phyloP scores from a whole-genome alignment of 92 coral and sea anemone species.

The Isaurus tuberculatus region DNA sequence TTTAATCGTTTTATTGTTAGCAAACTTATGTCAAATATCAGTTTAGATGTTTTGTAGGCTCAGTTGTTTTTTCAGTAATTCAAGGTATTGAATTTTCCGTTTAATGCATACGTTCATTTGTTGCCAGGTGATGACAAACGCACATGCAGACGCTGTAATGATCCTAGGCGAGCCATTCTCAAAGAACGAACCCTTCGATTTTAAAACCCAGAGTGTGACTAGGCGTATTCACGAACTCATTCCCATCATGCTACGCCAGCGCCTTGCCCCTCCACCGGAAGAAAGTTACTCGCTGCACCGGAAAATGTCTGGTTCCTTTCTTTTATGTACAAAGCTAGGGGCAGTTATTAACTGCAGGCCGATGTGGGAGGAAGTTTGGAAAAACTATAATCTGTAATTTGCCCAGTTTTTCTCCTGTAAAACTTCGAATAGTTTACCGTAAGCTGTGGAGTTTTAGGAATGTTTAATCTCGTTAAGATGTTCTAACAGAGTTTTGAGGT shows the following conservation, averaged over 20 bases:
- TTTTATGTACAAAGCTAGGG: constrained; percentile 92
- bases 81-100: no score
- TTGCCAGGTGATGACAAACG: constrained; percentile 85
- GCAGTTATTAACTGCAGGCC: constrained; percentile 85
- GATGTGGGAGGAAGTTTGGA: constrained; percentile 86
- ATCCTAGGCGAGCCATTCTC: constrained; percentile 96
- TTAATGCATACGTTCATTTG: neutral
- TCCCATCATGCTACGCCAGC: constrained; percentile 99
- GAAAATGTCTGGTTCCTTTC: constrained; percentile 95
- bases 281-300: constrained; percentile 97
- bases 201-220: constrained; percentile 89
- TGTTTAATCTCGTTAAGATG: no score
- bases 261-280: constrained; percentile 98
- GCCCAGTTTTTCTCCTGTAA: neutral
- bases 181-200: constrained; percentile 71
- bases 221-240: constrained; percentile 85
- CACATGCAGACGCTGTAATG: constrained; percentile 98
- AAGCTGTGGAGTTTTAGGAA: no score
- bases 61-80: no score
- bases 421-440: no score
- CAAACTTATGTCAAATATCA: no score
- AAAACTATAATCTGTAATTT: constrained; percentile 53
- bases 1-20: no score
- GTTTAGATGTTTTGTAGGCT: no score
- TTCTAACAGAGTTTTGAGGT: no score